Evolutionary conservation across 2,113 vertebrate genomes (phyloP), one percentile per base, ranked within the genome.

Genomic region (Syngnathoides biaculeatus): DNA sequence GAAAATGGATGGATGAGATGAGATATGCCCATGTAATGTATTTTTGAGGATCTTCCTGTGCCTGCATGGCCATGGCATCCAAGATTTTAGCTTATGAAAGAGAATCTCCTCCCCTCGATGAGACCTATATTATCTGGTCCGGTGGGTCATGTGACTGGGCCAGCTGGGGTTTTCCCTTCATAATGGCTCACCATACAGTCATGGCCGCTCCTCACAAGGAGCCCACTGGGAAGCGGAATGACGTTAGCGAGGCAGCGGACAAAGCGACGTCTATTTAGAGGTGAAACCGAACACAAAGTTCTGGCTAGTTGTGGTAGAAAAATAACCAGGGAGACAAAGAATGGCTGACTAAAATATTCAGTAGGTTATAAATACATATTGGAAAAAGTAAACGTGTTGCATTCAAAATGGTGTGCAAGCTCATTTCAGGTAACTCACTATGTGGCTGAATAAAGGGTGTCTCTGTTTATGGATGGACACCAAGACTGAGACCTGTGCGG

Each of bases 181-280:
- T 84, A 74, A 73, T 79, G 81, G 74, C 78, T 80, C 65, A 58
- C 69, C 67, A 38, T 61, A 62, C 65, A 69, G 69, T 70, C 70
- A 68, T 61, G 67, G 67, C 1, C 69, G 71, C 73, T 69, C 72
- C 82, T 80, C 82, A 71, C 67, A 79, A 70, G 69, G 60, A 67
- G 55, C 73, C 73, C 74, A 71, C 74, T 60, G 60, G 76, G 24
- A n/a, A 73, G 52, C 45, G 56, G 43, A 67, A 59, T 80, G 81
- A 84, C 64, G 69, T 80, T 69, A 61, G 61, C 63, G 57, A 64
- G 22, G 64, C 69, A 59, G 35, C n/a, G 45, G 71, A 64, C 40
- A 52, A 42, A 68, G 22, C 22, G 24, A 7, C 60, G 14, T 65
- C 76, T 79, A 79, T 75, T 73, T 68, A 69, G 79, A 83, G 71